Conservation (phyloP, 1,140 invertebrate genomes). For the Hyles euphorbiae region DNA sequence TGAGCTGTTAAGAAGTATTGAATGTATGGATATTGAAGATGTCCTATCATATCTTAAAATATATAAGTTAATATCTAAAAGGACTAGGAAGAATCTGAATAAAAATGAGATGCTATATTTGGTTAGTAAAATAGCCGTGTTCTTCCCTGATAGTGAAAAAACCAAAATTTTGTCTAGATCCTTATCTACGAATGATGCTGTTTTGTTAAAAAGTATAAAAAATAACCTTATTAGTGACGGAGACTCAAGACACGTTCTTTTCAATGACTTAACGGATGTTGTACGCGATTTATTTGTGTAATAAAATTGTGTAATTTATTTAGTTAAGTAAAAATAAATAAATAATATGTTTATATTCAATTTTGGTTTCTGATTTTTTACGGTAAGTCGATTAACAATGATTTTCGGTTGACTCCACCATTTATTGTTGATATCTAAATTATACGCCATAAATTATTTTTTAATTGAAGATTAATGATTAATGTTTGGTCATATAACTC, state of each 20-base stretch:
- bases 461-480: no score
- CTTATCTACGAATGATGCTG: conserved; percentile 28
- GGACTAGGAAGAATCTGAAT: conserved; percentile 46
- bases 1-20: conserved; percentile 34
- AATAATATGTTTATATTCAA: no score
- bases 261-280: conserved; percentile 31
- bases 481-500: no score
- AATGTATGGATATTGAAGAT: conserved; percentile 37
- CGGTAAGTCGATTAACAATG: no score
- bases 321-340: background rate
- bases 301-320: no score
- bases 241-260: conserved; percentile 23
- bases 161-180: conserved; percentile 38
- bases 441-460: no score
- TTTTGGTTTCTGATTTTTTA: no score
- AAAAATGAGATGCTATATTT: conserved; percentile 50
- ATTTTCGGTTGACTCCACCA: no score
- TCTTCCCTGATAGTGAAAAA: conserved; percentile 29
- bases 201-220: conserved; percentile 38
- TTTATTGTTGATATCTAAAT: no score
- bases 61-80: conserved; percentile 46
- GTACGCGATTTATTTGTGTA: conserved; percentile 8
- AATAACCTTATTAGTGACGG: conserved; percentile 7
- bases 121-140: conserved; percentile 32
- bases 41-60: conserved; percentile 39